Evolutionary conservation across 2,888 invertebrate genomes (phyloP).

Genomic region (Drosophila prolongata): DNA sequence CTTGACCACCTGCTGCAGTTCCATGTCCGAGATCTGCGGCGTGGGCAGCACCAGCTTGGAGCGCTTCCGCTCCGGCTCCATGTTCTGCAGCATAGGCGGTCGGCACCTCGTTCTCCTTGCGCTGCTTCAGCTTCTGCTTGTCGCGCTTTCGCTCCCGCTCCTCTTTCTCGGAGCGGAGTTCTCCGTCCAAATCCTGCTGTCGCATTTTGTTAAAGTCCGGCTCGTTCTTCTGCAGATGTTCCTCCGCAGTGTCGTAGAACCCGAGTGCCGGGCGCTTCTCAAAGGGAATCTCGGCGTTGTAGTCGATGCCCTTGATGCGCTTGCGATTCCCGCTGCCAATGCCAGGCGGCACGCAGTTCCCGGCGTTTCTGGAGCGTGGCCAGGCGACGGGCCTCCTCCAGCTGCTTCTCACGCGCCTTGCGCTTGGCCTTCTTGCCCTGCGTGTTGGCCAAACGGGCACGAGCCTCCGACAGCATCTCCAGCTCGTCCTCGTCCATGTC

Average conservation of each 20-base stretch:
- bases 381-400: slow-evolving; percentile 98
- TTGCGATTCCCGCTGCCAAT: slow-evolving; percentile 87
- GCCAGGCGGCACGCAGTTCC: slow-evolving; percentile 98
- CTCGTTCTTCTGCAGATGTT: slow-evolving; percentile 94
- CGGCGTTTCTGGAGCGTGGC: slow-evolving; percentile 99
- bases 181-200: slow-evolving; percentile 97
- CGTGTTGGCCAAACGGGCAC: slow-evolving; percentile 99
- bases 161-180: slow-evolving; percentile 94
- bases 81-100: slow-evolving; percentile 93
- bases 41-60: slow-evolving; percentile 98
- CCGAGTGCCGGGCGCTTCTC: slow-evolving; percentile 96
- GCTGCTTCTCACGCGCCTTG: slow-evolving; percentile 98
- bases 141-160: slow-evolving; percentile 97
- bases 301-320: slow-evolving; percentile 95
- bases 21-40: slow-evolving; percentile 97
- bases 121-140: slow-evolving; percentile 96
- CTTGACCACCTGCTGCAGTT: slow-evolving; percentile 96
- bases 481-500: slow-evolving; percentile 99
- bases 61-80: slow-evolving; percentile 95
- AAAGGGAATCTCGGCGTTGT: slow-evolving; percentile 98
- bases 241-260: slow-evolving; percentile 97
- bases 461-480: slow-evolving; percentile 99
- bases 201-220: slow-evolving; percentile 95
- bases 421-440: slow-evolving; percentile 97
- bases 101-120: slow-evolving; percentile 98